These are phyloP conservation scores for Brachypterus glaber DNA, from an alignment of 2,888 invertebrate genomes.

Conservation along the genomic window DNA sequence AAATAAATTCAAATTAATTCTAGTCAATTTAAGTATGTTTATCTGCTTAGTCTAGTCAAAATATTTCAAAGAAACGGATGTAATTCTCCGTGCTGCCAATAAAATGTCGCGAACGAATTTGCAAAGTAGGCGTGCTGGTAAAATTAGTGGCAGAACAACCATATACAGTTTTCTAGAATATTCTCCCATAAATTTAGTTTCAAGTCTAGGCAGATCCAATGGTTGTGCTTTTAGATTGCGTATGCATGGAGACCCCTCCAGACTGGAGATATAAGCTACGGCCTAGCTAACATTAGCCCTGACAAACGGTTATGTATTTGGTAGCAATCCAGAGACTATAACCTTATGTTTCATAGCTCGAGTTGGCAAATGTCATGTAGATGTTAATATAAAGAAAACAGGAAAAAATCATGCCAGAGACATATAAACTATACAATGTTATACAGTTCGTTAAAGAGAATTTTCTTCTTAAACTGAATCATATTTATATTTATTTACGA, in stretches of 20 bases:
- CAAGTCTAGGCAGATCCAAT: too few relatives aligned
- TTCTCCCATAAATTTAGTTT: conserved; percentile 31
- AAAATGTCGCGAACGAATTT: conserved; percentile 29
- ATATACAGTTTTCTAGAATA: conserved; percentile 30
- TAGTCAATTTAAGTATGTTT: conserved; percentile 27
- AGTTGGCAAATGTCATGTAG: conserved; percentile 32
- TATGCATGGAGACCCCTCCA: conserved; percentile 29
- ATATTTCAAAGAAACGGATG: conserved; percentile 29
- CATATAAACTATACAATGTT: conserved; percentile 18
- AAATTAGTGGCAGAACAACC: conserved; percentile 29
- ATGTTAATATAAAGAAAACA: too few relatives aligned
- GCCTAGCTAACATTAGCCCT: conserved; percentile 36
- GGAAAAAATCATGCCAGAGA: conserved; percentile 14
- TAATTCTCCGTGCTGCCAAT: conserved; percentile 33
- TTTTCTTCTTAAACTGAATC: too few relatives aligned
- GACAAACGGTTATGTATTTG: conserved; percentile 43
- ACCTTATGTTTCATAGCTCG: conserved; percentile 38
- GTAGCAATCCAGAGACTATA: conserved; percentile 42
- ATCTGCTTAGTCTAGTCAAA: conserved; percentile 28
- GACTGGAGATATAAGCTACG: conserved; percentile 14
- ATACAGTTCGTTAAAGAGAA: too few relatives aligned
- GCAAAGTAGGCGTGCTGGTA: conserved; percentile 30
- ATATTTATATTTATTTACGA: too few relatives aligned
- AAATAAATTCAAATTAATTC: conserved; percentile 28
- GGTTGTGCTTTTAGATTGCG: conserved; percentile 21